These are phyloP conservation scores for Xenus cinereus DNA, from an alignment of 2,113 vertebrate species.

Conservation along the genomic window DNA sequence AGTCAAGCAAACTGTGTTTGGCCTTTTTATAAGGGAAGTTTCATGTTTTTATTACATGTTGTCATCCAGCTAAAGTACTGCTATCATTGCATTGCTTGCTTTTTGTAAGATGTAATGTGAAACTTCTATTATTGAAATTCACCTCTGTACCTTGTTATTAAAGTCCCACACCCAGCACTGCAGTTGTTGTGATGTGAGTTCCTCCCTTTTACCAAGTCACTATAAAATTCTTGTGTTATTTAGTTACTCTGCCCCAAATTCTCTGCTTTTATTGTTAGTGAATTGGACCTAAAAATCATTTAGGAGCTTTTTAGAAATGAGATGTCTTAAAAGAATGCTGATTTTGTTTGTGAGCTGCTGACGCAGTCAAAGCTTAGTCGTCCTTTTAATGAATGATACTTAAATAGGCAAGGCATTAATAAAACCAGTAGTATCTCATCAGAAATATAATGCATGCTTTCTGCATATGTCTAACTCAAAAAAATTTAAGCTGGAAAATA, in stretches of 20 bases:
- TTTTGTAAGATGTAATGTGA: not conserved
- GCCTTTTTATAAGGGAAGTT: not conserved
- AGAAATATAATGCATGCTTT: not conserved
- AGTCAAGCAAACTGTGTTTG: not conserved
- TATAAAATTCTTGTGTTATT: not conserved
- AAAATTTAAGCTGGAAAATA: not conserved
- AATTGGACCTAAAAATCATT: not conserved
- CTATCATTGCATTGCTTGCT: not conserved
- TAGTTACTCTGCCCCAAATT: not conserved
- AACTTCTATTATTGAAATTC: not conserved
- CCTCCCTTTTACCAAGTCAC: not conserved
- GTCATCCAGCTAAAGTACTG: not conserved
- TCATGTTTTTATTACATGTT: not conserved
- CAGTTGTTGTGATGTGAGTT: not conserved
- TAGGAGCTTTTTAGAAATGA: not conserved
- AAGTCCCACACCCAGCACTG: not conserved
- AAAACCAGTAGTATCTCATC: not conserved
- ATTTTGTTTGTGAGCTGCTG: not conserved
- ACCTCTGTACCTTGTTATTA: not conserved
- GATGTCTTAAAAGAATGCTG: not conserved
- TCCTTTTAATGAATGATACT: not conserved
- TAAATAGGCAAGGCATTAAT: not conserved
- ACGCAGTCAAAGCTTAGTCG: not conserved
- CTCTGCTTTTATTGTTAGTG: not conserved
- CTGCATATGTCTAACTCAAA: not conserved